Evolutionary conservation across 2,113 vertebrate genomes (phyloP).

Genomic region (Solenodon paradoxus): DNA sequence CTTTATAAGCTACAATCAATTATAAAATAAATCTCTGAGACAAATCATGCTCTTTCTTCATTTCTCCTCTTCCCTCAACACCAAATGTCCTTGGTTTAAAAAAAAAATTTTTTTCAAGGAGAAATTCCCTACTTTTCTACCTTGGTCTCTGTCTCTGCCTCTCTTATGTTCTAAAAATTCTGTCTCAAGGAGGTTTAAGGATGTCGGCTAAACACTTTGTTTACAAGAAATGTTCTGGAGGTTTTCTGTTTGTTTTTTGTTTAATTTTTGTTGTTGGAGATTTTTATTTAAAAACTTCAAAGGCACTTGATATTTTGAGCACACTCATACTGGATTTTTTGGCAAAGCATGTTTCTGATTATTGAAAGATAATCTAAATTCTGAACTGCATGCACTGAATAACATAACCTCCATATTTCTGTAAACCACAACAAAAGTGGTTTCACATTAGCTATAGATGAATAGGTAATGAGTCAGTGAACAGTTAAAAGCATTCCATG

Average conservation of each 20-base stretch:
- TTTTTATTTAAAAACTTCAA: slow-evolving; percentile 70
- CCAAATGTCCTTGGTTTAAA: slow-evolving; percentile 65
- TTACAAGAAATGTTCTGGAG: slow-evolving; percentile 70
- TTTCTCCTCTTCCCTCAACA: slow-evolving; percentile 61
- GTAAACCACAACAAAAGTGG: slow-evolving; percentile 81
- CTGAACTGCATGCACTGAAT: slow-evolving; percentile 77
- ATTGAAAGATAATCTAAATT: slow-evolving; percentile 82
- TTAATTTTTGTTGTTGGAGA: slow-evolving; percentile 51
- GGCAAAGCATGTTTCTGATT: slow-evolving; percentile 79
- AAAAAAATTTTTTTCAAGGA: slow-evolving; percentile 73
- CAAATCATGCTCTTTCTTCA: slow-evolving; percentile 51
- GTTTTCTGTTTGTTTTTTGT: slow-evolving; percentile 41
- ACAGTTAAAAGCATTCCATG: slow-evolving; percentile 76
- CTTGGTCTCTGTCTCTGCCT: slow-evolving; percentile 21
- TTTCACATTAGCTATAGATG: slow-evolving; percentile 79
- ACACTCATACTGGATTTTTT: slow-evolving; percentile 73
- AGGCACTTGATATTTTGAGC: slow-evolving; percentile 78
- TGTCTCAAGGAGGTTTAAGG: slow-evolving; percentile 75
- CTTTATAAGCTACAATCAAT: slow-evolving; percentile 70
- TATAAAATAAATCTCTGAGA: slow-evolving; percentile 59
- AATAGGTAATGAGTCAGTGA: slow-evolving; percentile 80
- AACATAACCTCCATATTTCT: slow-evolving; percentile 79
- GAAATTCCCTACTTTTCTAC: slow-evolving; percentile 50
- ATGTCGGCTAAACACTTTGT: slow-evolving; percentile 75
- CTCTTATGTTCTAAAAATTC: slow-evolving; percentile 66